phyloP scores from a whole-genome alignment of 2,797 vertebrate species.

The Pogonophryne albipinna region DNA sequence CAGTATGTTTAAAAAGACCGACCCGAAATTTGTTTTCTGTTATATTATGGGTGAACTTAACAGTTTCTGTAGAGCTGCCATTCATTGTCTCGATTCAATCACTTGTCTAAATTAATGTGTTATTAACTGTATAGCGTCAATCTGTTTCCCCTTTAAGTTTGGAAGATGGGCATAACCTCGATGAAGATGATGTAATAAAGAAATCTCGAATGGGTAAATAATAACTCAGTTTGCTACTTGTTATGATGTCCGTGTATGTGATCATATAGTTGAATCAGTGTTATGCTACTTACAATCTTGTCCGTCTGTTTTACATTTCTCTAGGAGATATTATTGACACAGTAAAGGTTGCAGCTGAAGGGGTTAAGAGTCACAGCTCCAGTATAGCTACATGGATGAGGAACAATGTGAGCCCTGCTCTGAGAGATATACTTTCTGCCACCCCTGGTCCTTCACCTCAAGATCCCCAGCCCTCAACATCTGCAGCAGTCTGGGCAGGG shows the following conservation, averaged over 20 bases:
- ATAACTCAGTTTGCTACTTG: background rate
- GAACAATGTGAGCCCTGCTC: constrained; percentile 77
- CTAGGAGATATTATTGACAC: constrained; percentile 83
- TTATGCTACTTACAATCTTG: background rate
- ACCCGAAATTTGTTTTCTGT: background rate
- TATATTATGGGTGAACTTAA: background rate
- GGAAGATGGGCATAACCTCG: constrained; percentile 75
- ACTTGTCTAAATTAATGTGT: rapidly evolving
- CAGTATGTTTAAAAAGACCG: constrained; percentile 16
- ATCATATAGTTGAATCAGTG: background rate
- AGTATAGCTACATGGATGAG: constrained; percentile 84
- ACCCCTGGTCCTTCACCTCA: constrained; percentile 64
- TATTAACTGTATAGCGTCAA: background rate
- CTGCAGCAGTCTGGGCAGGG: constrained; percentile 64
- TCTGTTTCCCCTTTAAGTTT: constrained; percentile 71
- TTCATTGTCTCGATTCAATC: background rate
- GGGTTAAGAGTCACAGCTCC: constrained; percentile 83
- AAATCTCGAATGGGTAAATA: constrained; percentile 85
- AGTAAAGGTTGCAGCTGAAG: constrained; percentile 84
- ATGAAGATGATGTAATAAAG: constrained; percentile 79
- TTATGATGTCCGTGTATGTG: background rate
- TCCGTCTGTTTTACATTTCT: constrained; percentile 17
- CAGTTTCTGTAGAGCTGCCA: background rate
- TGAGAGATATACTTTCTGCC: constrained; percentile 77
- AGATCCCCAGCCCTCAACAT: constrained; percentile 63